A percentile compares a stretch with the other conserved stretches of the same genome.
phyloP scores from a whole-genome alignment of 2,113 vertebrate genomes.

The Myotis brandtii region DNA sequence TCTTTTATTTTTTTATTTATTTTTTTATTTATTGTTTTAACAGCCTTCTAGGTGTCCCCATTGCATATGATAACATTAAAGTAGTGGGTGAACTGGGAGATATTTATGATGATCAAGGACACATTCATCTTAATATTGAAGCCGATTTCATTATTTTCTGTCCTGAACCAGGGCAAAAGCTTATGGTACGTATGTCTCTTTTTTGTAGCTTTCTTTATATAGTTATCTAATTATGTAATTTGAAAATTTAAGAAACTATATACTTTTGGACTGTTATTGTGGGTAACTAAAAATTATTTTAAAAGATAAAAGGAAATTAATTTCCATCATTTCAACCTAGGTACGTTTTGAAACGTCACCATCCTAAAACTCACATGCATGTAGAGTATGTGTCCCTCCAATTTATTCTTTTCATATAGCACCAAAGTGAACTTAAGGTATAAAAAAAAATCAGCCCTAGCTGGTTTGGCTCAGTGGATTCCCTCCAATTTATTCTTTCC shows the following conservation, averaged over 20 bases:
- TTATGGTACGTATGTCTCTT: slow-evolving; percentile 88
- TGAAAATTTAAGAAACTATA: neutral
- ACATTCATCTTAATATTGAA: slow-evolving; percentile 94
- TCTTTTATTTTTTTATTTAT: neutral
- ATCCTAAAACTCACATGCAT: neutral
- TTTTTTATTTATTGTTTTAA: neutral
- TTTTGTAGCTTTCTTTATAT: rapidly evolving
- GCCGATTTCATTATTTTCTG: slow-evolving; percentile 94
- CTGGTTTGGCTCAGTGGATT: too few relatives aligned
- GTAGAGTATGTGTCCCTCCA: neutral
- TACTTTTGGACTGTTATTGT: neutral
- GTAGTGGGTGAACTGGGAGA: slow-evolving; percentile 91
- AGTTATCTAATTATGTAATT: neutral
- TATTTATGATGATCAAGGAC: slow-evolving; percentile 95
- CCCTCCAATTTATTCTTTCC: neutral
- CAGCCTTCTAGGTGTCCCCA: slow-evolving; percentile 94
- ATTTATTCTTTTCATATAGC: neutral
- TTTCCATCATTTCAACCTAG: neutral
- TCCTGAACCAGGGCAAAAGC: slow-evolving; percentile 90
- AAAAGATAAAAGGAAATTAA: neutral
- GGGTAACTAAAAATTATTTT: neutral
- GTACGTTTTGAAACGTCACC: neutral
- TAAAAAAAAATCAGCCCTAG: too few relatives aligned
- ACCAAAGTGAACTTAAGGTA: neutral
- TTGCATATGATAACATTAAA: slow-evolving; percentile 94